Conservation (phyloP, 1,140 invertebrate genomes). For the Stenopsyche tienmushanensis region DNA sequence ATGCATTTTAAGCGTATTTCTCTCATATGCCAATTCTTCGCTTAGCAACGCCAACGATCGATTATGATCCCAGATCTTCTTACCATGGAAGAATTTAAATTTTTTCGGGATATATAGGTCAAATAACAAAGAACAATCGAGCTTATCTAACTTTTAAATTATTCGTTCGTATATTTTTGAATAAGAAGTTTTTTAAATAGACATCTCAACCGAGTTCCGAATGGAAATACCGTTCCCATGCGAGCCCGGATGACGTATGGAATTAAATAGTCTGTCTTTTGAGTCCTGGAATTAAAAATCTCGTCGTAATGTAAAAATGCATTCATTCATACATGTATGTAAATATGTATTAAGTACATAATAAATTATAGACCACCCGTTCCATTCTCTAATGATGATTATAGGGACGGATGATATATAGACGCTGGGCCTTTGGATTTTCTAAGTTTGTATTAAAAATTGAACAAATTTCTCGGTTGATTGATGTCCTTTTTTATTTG, state of each 20-base stretch:
- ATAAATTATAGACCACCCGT: conserved; percentile 26
- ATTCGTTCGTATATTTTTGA: conserved; percentile 9
- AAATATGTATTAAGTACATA: not conserved
- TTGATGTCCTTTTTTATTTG: too few species aligned
- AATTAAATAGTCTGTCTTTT: too few species aligned
- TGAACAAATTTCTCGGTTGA: too few species aligned
- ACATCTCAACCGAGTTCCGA: not conserved
- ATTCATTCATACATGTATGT: conserved; percentile 1
- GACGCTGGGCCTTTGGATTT: too few species aligned
- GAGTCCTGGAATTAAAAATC: too few species aligned
- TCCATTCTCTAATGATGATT: conserved; percentile 15
- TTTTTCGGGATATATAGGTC: conserved; percentile 25
- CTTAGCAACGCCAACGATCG: too few species aligned
- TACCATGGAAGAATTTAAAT: too few species aligned
- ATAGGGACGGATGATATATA: not conserved
- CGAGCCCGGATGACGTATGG: not conserved
- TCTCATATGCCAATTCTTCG: too few species aligned
- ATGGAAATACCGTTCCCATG: not conserved
- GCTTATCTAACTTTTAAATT: conserved; percentile 15
- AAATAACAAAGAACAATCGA: conserved; percentile 21
- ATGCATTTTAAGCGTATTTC: too few species aligned
- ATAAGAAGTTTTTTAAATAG: conserved; percentile 12
- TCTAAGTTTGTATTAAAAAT: too few species aligned
- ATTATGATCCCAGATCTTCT: too few species aligned
- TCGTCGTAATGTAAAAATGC: too few species aligned